Evolutionary conservation across 2,113 vertebrate species (phyloP).

Genomic region (Syrrhaptes paradoxus): DNA sequence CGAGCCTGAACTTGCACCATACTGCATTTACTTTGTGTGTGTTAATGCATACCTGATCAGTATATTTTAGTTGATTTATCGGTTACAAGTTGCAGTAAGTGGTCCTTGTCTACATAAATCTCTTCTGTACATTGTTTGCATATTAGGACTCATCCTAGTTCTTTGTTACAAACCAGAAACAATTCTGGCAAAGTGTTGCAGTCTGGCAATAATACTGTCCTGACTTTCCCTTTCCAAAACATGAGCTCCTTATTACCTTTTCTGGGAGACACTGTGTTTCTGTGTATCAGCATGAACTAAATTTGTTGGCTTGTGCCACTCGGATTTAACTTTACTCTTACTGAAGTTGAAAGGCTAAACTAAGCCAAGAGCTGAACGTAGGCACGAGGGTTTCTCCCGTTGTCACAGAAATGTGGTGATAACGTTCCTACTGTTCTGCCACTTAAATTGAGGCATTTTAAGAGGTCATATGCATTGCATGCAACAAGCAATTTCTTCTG

Average conservation of each 20-base stretch:
- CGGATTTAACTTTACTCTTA: background rate
- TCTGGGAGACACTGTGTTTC: background rate
- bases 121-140: background rate
- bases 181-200: background rate
- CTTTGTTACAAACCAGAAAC: background rate
- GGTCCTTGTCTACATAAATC: background rate
- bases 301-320: background rate
- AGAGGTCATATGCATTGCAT: background rate
- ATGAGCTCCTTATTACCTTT: background rate
- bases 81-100: background rate
- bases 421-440: background rate
- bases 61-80: background rate
- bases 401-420: background rate
- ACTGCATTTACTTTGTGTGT: background rate
- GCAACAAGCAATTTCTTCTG: background rate
- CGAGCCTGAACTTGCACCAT: background rate
- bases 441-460: background rate
- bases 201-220: background rate
- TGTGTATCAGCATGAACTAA: rapidly evolving
- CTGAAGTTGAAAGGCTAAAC: background rate
- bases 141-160: background rate
- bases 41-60: background rate
- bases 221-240: background rate
- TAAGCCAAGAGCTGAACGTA: background rate
- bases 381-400: background rate